Conservation (phyloP, 2,113 vertebrate species). For the Trichechus manatus region DNA sequence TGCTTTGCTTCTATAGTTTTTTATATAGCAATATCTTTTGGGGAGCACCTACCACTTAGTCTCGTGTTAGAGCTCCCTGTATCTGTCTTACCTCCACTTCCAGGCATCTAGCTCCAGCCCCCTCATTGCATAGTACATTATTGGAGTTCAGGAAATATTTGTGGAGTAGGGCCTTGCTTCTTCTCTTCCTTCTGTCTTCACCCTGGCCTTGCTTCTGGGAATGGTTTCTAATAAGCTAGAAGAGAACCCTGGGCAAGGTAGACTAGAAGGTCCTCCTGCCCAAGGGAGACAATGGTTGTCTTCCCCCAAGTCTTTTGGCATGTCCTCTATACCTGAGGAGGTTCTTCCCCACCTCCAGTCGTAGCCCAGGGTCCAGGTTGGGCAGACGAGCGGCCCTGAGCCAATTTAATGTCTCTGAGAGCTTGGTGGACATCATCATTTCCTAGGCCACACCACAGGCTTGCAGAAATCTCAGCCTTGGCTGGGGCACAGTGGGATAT, state of each 20-base stretch:
- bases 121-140: not conserved
- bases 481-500: not conserved
- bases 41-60: not conserved
- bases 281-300: not conserved
- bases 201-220: constrained; percentile 23
- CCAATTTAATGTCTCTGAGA: not conserved
- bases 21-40: not conserved
- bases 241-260: not conserved
- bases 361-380: not conserved
- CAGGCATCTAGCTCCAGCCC: not conserved
- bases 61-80: not conserved
- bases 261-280: not conserved
- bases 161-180: not conserved
- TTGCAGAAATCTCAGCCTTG: not conserved
- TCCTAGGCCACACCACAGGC: not conserved
- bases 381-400: not conserved
- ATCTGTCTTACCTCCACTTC: not conserved
- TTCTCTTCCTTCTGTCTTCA: not conserved
- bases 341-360: not conserved
- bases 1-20: not conserved
- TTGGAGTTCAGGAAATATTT: not conserved
- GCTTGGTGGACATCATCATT: not conserved
- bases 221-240: constrained; percentile 10
- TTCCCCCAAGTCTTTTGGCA: not conserved
- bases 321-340: not conserved